Base-by-base conservation (phyloP, 2,797 vertebrate genomes). In the Chaenodraco wilsoni region DNA sequence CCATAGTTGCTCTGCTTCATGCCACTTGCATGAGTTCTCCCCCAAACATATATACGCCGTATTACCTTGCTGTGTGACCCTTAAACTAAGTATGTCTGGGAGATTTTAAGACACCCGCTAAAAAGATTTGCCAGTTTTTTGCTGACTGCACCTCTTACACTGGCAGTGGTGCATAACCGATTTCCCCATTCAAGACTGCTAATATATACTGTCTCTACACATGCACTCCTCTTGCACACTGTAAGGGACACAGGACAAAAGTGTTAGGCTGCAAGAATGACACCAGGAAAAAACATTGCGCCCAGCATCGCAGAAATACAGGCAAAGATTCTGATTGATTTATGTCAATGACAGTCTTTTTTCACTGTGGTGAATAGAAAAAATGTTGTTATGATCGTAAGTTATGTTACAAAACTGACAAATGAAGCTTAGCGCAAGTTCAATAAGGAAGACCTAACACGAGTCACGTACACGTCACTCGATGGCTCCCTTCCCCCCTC, bases 121-220 rank as follows among this genome's bases (percentile, higher is more conserved):
- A 37, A 79, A 80, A 84, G 72, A 90, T 83, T 76, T 81, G 61
- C 67, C 76, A 82, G 56, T 85, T 89, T 85, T 89, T 78, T 92
- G 86, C 88, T 90, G 88, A 90, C 85, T 82, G 74, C 60, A 72
- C 76, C 78, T 83, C 81, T 85, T 81, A 72, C 66, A 63, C 75
- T 84, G 78, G 81, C 86, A 78, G 76, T 48, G 70, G 82, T 78
- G 84, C 82, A 85, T 84, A 83, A 83, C 72, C 3, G 73, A 85
- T 87, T 78, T 66, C 83, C 69, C 78, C 57, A 73, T 84, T 87
- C 82, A 81, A 69, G 82, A 72, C 51, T 55, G 46, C 61, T 82
- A 81, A 85, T 82, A 83, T 70, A 86, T 60, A 74, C 78, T 81
- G 79, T 77, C 67, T 79, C 56, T 44, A 37, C 9, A 61, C 66